Base-by-base conservation (phyloP, 2,113 vertebrate species). In the Athene noctua region DNA sequence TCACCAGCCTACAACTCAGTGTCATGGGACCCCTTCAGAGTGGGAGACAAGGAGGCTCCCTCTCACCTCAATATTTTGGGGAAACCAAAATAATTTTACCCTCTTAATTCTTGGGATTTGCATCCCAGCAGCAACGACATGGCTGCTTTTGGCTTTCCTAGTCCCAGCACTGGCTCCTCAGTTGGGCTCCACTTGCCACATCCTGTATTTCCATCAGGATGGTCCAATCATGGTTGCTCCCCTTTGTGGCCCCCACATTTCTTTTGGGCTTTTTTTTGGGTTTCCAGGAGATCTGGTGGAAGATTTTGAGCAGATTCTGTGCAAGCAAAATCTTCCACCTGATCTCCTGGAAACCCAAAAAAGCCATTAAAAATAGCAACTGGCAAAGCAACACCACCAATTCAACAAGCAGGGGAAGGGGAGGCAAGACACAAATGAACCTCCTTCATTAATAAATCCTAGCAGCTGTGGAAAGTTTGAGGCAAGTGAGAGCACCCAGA, bases 391-490 rank as follows among this genome's bases (percentile, higher is more conserved):
- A n/a, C 42, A 22, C 68, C 22, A 58, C 38, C 70, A 90, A 68
- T 83, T 92, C 66, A 80, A 26, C 1, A 9, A 61, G 73, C 44
- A 73, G 57, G 58, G 85, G 36, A 95, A 92, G 27, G 51, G 73
- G 79, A 86, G 73, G 89, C 88, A 88, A 94, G 88, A 96, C 94
- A 88, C 88, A 92, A 51, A 92, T 0, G 93, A 97, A 88, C 81
- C 90, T 86, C 88, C 96, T 91, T 92, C 84, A 30, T 98, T 97
- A 97, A 96, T 96, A 96, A 97, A 96, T 95, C 94, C 80, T 94
- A 90, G 88, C 97, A 98, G 98, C 98, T 97, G 98, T 98, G 98
- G 98, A 98, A 98, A 98, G 97, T 98, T 97, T 98, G 98, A 98
- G 98, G 97, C 97, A 80, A 96, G 96, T 70, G 86, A 97, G 97